Evolutionary conservation across 1,140 invertebrate genomes (phyloP), one percentile per base, ranked within the genome.

Genomic region (Popillia japonica): DNA sequence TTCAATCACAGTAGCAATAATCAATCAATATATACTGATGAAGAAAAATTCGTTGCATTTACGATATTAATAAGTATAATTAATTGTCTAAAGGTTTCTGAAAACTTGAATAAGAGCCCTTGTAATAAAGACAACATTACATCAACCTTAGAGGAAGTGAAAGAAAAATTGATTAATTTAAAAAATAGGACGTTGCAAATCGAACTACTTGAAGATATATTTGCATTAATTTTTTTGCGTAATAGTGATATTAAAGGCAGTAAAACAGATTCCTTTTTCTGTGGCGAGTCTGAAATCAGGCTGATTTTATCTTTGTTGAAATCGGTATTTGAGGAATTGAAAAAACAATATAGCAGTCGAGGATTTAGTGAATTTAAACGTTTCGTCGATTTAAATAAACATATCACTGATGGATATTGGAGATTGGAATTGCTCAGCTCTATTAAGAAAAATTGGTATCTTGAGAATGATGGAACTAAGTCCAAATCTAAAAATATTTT

Each of bases 371-470:
- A 80, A n/a, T 80, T 80, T 79, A 68, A 80, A 40, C 78, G 78
- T 78, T 81, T 85, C 23, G 79, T 68, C 17, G 72, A 78, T 14
- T 76, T 87, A 8, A 80, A 80, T 68, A 83, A 80, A 77, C 76
- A 82, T 77, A 80, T 86, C 8, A 77, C 78, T n/a, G 86, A 87
- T 81, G 82, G 81, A 23, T 75, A 82, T 14, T 86, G 85, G 85
- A 80, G 86, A 75, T 76, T 86, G 22, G 83, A 85, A 55, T 23
- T 78, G n/a, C 77, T 86, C 7, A 68, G 27, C 9, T 68, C 22
- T 27, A 22, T 68, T 27, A 68, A 68, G 22, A 68, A 68, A 27
- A 68, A 68, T 27, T 74, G 41, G 11, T 41, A 74, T 42, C 40
- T 41, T 1, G 34, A 9, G 11, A 74, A 14, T 23, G n/a, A 72